Conservation (phyloP, 2,797 vertebrate species). For the Hylomyscus alleni region DNA sequence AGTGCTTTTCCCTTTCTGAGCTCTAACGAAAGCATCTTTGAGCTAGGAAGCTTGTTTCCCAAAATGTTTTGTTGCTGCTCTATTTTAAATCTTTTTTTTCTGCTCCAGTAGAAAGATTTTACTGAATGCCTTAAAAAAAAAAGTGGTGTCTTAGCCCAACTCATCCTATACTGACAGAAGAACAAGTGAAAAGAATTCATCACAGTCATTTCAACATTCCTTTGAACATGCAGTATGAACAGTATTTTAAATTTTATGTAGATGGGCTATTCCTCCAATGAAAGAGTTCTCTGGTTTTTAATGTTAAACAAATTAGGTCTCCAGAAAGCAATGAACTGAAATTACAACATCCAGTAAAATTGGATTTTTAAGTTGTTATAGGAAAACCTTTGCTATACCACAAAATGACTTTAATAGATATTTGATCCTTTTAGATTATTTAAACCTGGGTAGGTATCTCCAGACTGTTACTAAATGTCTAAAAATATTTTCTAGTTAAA, state of each 20-base stretch:
- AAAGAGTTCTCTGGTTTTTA: constrained; percentile 70
- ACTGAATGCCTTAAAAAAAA: background rate
- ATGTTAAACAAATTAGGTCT: constrained; percentile 75
- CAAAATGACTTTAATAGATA: constrained; percentile 63
- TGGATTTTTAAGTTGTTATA: constrained; percentile 76
- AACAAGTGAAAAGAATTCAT: background rate
- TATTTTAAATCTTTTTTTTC: constrained; percentile 44
- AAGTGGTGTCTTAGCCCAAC: constrained; percentile 33
- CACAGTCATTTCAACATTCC: constrained; percentile 28
- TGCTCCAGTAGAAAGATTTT: constrained; percentile 58
- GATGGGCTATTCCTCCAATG: constrained; percentile 60
- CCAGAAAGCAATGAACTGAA: constrained; percentile 72
- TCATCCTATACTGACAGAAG: constrained; percentile 35
- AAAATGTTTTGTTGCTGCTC: background rate
- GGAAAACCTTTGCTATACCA: constrained; percentile 51
- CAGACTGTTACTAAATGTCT: constrained; percentile 46
- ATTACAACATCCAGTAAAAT: constrained; percentile 72
- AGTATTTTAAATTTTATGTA: constrained; percentile 59
- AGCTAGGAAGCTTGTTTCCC: background rate
- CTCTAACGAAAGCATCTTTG: constrained; percentile 27
- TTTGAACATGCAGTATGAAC: constrained; percentile 60
- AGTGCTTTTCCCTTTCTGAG: background rate
- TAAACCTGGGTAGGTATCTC: constrained; percentile 45
- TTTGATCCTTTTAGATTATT: constrained; percentile 68
- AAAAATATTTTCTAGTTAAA: constrained; percentile 66